Evolutionary conservation across 1,140 invertebrate species (phyloP), one percentile per base, ranked within the genome.

Genomic region (Panonychus citri): DNA sequence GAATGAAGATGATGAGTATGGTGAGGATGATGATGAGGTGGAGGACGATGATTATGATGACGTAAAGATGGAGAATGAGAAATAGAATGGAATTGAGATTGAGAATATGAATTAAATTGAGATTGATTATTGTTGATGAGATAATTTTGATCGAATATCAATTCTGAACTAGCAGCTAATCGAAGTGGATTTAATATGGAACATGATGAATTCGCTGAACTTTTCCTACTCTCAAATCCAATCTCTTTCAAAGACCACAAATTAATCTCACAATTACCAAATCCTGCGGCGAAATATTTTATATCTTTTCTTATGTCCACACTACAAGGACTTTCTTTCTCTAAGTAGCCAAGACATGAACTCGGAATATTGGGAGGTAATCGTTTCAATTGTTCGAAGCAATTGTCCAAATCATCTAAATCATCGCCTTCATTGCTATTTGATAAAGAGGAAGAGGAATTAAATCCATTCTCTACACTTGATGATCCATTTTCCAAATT

Each of bases 301-400:
- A 88, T 90, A 69, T 97, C 93, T 66, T 98, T 91, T 34, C 83
- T 80, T 55, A 97, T 78, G 73, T 93, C 87, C 37, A 87, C 80
- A 67, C 81, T 77, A n/a, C 13, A 19, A 3, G 54, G 54, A 17
- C 27, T 27, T 2, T 7, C 10, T 3, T n/a, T n/a, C 27, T 51
- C 49, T 24, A 51, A 46, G 19, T 46, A 46, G 43, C 43, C 43
- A 10, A 46, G 15, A 19, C 43, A 46, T 24, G 43, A 19, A 10
- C n/a, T n/a, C n/a, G 43, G 43, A n/a, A 46, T 21, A 46, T n/a
- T n/a, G 10, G 43, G 43, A 10, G 43, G 30, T 25, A 52, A 26
- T 27, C 26, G 10, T 37, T 37, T 1, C 25, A 52, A 25, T 21
- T 52, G 12, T 3, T 17, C 7, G 15, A 52, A 37, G 2, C 12